Conservation (phyloP, 2,113 vertebrate genomes). For the Rallus limicola region DNA sequence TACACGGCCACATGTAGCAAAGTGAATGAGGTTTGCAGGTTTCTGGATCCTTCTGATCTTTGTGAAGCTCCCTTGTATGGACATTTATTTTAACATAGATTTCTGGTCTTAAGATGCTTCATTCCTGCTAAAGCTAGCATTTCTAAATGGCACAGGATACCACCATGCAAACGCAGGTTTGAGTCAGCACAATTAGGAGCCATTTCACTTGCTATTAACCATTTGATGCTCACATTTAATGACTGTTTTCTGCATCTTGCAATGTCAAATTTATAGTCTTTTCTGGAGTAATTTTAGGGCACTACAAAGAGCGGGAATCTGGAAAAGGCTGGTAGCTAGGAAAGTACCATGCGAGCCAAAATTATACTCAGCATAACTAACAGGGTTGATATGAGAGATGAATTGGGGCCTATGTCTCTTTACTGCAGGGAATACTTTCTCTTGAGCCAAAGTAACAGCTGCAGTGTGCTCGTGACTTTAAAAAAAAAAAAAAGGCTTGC, state of each 20-base stretch:
- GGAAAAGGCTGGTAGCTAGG: conserved; percentile 26
- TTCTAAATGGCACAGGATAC: neutral
- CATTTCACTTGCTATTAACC: neutral
- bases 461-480: conserved; percentile 32
- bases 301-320: neutral
- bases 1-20: neutral
- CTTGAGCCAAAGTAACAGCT: conserved; percentile 62
- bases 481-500: neutral
- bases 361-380: conserved; percentile 30
- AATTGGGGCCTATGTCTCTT: conserved; percentile 42
- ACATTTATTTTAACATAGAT: neutral
- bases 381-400: conserved; percentile 35
- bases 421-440: conserved; percentile 32
- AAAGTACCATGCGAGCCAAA: conserved; percentile 28
- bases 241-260: neutral
- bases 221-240: neutral
- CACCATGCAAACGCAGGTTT: neutral
- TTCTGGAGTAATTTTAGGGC: conserved; percentile 3
- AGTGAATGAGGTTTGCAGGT: neutral
- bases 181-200: neutral
- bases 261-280: neutral
- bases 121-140: neutral
- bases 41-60: neutral
- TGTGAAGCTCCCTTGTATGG: neutral
- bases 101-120: neutral